A percentile compares a stretch with the other conserved stretches of the same genome.
Conservation (phyloP, 2,113 vertebrate species). For the Plectropomus leopardus region DNA sequence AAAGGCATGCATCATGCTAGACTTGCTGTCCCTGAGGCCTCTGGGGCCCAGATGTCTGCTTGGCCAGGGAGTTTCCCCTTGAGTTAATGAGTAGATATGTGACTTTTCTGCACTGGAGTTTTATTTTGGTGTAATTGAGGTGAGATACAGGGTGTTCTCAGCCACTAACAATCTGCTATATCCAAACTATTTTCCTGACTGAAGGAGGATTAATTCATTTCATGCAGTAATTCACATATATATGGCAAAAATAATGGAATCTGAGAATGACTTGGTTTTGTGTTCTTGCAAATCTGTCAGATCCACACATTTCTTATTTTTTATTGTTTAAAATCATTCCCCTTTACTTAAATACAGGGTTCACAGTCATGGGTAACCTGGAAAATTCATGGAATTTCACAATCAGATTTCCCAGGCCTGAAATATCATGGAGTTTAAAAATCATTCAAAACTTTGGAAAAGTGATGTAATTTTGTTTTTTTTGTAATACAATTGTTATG, state of each 20-base stretch:
- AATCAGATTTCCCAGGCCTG: too few species aligned
- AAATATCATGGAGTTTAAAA: too few species aligned
- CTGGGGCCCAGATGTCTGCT: conserved; percentile 34
- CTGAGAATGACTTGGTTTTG: background rate
- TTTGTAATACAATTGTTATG: too few species aligned
- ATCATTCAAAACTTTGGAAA: too few species aligned
- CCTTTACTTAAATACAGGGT: background rate
- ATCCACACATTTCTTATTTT: too few species aligned
- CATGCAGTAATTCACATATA: background rate
- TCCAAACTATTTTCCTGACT: background rate
- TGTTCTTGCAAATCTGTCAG: background rate
- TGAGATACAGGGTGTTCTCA: background rate
- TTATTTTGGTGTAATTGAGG: conserved; percentile 17
- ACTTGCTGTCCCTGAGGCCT: conserved; percentile 19
- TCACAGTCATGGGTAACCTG: too few species aligned
- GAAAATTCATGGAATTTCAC: too few species aligned
- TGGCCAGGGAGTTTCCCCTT: conserved; percentile 19
- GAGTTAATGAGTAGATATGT: conserved; percentile 28
- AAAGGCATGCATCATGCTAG: background rate
- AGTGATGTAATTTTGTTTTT: too few species aligned
- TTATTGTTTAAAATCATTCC: too few species aligned
- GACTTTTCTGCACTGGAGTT: background rate
- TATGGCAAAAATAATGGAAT: background rate
- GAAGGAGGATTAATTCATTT: background rate
- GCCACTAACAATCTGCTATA: background rate